These are phyloP conservation scores for Pluvianellus socialis DNA, from an alignment of 2,113 vertebrate genomes.

Conservation along the genomic window DNA sequence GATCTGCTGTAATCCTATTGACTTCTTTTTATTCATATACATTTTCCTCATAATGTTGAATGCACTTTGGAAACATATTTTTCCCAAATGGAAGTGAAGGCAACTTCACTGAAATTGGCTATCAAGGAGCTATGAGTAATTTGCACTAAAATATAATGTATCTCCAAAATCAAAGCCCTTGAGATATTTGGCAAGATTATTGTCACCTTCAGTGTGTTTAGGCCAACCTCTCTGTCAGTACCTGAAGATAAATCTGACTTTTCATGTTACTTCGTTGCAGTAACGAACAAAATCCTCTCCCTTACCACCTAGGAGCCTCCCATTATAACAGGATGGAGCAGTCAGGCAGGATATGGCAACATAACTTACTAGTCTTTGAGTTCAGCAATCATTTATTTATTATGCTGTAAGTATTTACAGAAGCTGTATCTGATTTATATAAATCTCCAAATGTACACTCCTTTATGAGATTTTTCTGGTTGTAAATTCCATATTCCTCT, in stretches of 20 bases:
- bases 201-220: not conserved
- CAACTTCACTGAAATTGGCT: not conserved
- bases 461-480: slow-evolving; percentile 2
- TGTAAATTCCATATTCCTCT: slow-evolving; percentile 44
- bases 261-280: not conserved
- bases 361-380: not conserved
- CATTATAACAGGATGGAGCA: not conserved
- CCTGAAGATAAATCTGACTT: not conserved
- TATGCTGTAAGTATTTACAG: slow-evolving; percentile 34
- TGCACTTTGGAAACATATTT: not conserved
- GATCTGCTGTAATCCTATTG: not conserved
- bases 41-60: not conserved
- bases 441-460: slow-evolving; percentile 20
- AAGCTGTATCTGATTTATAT: slow-evolving; percentile 52
- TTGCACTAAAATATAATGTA: not conserved
- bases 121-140: not conserved
- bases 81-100: not conserved
- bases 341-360: not conserved
- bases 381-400: slow-evolving; percentile 40
- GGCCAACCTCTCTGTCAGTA: not conserved
- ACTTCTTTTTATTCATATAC: not conserved
- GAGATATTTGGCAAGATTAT: not conserved
- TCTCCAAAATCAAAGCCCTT: not conserved
- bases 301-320: not conserved
- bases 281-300: not conserved